These are phyloP conservation scores for Lophotis ruficrista DNA, from an alignment of 2,113 vertebrate genomes.

Conservation along the genomic window DNA sequence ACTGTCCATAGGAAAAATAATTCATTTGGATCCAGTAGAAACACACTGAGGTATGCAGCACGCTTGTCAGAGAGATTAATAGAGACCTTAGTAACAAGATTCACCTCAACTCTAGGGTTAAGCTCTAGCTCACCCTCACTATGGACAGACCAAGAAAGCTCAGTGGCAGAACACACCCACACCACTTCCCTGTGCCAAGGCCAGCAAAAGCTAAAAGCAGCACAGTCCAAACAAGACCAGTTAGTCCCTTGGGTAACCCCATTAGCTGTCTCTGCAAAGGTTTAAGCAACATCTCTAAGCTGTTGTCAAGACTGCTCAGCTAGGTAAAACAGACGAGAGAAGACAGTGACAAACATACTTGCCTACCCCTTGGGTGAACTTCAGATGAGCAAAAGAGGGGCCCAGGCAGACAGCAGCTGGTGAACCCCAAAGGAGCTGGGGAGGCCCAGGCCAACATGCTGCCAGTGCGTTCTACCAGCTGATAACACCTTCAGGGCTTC, in stretches of 20 bases:
- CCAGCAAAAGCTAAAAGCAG: background rate
- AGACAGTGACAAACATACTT: background rate
- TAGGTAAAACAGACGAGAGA: background rate
- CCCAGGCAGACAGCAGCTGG: background rate
- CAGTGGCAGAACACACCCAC: background rate
- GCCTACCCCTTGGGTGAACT: background rate
- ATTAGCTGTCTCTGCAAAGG: background rate
- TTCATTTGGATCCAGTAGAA: background rate
- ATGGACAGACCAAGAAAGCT: background rate
- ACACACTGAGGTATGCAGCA: background rate
- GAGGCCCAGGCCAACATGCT: background rate
- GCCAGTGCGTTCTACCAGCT: background rate
- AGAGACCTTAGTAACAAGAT: background rate
- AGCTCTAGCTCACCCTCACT: background rate
- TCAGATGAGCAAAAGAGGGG: background rate
- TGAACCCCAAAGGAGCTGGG: background rate
- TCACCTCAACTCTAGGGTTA: conserved; percentile 15
- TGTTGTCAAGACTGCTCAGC: background rate
- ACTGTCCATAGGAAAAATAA: conserved; percentile 7
- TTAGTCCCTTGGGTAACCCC: background rate
- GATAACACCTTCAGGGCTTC: background rate
- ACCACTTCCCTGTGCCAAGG: background rate
- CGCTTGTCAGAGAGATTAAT: background rate
- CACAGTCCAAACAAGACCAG: background rate
- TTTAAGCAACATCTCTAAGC: background rate